Conservation (phyloP, 2,888 invertebrate species). For the Brachycybe producta region DNA sequence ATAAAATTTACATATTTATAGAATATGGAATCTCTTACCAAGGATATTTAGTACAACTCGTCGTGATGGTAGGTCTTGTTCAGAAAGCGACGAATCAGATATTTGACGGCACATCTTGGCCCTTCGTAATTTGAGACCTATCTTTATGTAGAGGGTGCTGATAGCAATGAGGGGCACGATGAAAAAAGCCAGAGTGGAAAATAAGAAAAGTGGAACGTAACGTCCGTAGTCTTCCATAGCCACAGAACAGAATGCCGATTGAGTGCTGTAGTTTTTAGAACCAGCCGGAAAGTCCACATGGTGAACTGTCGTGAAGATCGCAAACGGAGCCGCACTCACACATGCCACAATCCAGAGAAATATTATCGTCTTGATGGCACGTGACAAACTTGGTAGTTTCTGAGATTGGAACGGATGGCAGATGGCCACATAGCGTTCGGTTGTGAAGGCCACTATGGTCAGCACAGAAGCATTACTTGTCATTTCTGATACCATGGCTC, state of each 20-base stretch:
- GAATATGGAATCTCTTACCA: slow-evolving; percentile 13
- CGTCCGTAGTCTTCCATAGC: slow-evolving; percentile 34
- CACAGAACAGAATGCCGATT: slow-evolving; percentile 69
- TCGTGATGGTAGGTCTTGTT: slow-evolving; percentile 11
- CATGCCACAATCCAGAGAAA: slow-evolving; percentile 63
- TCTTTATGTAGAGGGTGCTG: slow-evolving; percentile 60
- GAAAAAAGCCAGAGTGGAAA: slow-evolving; percentile 71
- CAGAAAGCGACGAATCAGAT: slow-evolving; percentile 9
- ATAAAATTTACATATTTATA: background rate
- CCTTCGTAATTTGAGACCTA: slow-evolving; percentile 38
- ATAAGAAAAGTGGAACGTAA: slow-evolving; percentile 57
- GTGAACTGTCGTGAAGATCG: slow-evolving; percentile 56
- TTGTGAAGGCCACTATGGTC: slow-evolving; percentile 38
- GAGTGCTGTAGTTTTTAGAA: slow-evolving; percentile 34
- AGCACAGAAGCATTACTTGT: slow-evolving; percentile 39
- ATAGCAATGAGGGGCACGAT: slow-evolving; percentile 57
- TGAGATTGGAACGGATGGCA: slow-evolving; percentile 66
- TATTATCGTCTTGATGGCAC: slow-evolving; percentile 64
- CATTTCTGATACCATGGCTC: slow-evolving; percentile 36
- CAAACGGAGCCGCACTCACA: slow-evolving; percentile 49
- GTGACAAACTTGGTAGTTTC: slow-evolving; percentile 63
- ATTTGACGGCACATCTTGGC: slow-evolving; percentile 14
- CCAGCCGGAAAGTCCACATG: slow-evolving; percentile 59
- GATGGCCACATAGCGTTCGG: slow-evolving; percentile 36
- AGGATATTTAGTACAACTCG: slow-evolving; percentile 16